Evolutionary conservation across 2,797 vertebrate genomes (phyloP).

Genomic region (Smutsia temminckii): DNA sequence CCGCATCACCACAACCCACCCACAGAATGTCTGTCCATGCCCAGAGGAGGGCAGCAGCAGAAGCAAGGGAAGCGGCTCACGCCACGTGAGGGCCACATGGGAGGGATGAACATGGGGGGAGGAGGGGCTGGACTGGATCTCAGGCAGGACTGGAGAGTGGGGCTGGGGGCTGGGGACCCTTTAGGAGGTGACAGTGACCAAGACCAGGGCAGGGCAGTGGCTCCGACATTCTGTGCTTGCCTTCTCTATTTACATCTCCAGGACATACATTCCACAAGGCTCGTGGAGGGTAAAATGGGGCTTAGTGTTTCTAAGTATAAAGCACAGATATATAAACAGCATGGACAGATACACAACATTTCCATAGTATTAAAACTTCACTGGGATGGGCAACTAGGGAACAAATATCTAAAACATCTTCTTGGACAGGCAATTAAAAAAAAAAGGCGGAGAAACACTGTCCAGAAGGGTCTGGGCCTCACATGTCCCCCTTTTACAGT

Average conservation of each 20-base stretch:
- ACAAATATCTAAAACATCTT: background rate
- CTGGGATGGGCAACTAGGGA: background rate
- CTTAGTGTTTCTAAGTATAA: background rate
- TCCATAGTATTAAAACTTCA: accelerated
- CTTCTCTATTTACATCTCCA: accelerated
- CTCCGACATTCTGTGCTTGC: accelerated
- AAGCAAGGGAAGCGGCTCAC: too few species aligned
- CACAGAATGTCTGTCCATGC: accelerated
- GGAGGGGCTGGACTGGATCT: accelerated
- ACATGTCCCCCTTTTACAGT: accelerated
- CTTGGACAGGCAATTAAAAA: accelerated
- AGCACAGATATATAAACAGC: accelerated
- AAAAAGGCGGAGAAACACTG: background rate
- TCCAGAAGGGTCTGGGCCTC: too few species aligned
- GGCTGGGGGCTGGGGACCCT: accelerated
- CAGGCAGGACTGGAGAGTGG: background rate
- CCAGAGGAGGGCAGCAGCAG: accelerated
- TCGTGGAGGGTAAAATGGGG: accelerated
- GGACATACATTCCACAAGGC: accelerated
- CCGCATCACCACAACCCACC: accelerated
- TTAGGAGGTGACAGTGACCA: accelerated
- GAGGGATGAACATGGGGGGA: accelerated
- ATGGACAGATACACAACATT: accelerated
- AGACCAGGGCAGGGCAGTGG: accelerated
- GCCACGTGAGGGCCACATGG: accelerated